phyloP scores from a whole-genome alignment of 2,888 invertebrate species.

The Plagodis pulveraria region DNA sequence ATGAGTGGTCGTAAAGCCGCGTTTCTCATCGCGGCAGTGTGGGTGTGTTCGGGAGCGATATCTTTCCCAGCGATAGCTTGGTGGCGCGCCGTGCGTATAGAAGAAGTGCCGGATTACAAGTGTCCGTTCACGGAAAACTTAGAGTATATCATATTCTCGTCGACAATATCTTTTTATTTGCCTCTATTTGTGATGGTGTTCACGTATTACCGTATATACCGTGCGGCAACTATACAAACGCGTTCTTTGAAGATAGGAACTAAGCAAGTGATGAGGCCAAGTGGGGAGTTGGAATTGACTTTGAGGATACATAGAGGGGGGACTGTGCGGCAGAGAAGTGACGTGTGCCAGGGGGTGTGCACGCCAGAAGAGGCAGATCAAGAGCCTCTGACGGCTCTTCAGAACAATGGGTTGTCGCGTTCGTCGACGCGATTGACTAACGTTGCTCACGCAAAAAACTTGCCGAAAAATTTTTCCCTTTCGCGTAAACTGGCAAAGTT shows the following conservation, averaged over 20 bases:
- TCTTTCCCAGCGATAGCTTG: conserved; percentile 99
- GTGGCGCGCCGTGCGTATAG: conserved; percentile 95
- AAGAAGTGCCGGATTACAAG: conserved; percentile 92
- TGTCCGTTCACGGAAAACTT: conserved; percentile 99
- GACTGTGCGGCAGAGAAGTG: conserved; percentile 86
- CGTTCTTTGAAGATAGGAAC: conserved; percentile 95
- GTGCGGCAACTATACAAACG: conserved; percentile 96
- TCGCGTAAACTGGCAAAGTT: conserved; percentile 97
- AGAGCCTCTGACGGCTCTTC: conserved; percentile 90
- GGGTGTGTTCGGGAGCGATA: conserved; percentile 98
- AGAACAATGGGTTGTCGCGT: conserved; percentile 91
- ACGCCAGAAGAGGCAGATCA: conserved; percentile 88
- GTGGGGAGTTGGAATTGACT: conserved; percentile 94
- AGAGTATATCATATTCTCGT: conserved; percentile 98
- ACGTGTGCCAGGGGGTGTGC: conserved; percentile 82
- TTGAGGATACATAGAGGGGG: conserved; percentile 97
- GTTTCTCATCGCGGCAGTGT: conserved; percentile 95
- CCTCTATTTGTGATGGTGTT: conserved; percentile 99
- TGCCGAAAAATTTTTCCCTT: conserved; percentile 95
- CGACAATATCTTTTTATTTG: conserved; percentile 98
- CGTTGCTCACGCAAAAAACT: conserved; percentile 85
- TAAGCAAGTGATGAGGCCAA: conserved; percentile 94
- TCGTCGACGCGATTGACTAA: conserved; percentile 88
- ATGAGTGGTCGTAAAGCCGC: conserved; percentile 96
- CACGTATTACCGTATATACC: conserved; percentile 98